phyloP scores from a whole-genome alignment of 2,113 vertebrate genomes.

The Euleptes europaea region DNA sequence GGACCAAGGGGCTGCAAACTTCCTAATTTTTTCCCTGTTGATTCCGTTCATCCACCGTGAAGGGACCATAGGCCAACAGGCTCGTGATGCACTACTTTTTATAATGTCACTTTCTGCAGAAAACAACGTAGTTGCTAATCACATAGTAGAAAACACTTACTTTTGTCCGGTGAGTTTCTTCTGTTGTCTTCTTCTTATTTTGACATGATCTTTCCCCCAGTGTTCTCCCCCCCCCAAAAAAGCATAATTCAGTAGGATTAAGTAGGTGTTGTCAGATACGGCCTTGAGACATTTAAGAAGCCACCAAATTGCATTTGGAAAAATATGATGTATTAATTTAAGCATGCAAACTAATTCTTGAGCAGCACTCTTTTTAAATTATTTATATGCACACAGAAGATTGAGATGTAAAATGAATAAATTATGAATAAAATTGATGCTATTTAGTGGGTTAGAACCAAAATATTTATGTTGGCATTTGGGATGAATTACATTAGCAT shows the following conservation, averaged over 20 bases:
- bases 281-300: too few relatives aligned
- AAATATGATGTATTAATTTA: background rate
- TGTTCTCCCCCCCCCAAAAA: too few relatives aligned
- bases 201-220: background rate
- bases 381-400: background rate
- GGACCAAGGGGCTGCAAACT: constrained; percentile 97
- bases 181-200: background rate
- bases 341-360: too few relatives aligned
- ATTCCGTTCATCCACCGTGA: constrained; percentile 97
- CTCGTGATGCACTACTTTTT: constrained; percentile 91
- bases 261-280: too few relatives aligned
- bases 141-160: constrained; percentile 93
- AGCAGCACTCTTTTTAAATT: too few relatives aligned
- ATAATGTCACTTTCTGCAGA: constrained; percentile 97
- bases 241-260: too few relatives aligned
- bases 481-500: background rate
- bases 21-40: constrained; percentile 96
- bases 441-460: background rate
- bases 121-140: constrained; percentile 87
- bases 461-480: background rate
- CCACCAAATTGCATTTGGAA: background rate
- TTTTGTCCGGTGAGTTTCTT: constrained; percentile 92
- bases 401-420: background rate
- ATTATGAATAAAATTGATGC: background rate
- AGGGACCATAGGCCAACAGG: constrained; percentile 92